Evolutionary conservation across 1,140 invertebrate genomes (phyloP), one percentile per base, ranked within the genome.

Genomic region (Dendrolimus kikuchii): DNA sequence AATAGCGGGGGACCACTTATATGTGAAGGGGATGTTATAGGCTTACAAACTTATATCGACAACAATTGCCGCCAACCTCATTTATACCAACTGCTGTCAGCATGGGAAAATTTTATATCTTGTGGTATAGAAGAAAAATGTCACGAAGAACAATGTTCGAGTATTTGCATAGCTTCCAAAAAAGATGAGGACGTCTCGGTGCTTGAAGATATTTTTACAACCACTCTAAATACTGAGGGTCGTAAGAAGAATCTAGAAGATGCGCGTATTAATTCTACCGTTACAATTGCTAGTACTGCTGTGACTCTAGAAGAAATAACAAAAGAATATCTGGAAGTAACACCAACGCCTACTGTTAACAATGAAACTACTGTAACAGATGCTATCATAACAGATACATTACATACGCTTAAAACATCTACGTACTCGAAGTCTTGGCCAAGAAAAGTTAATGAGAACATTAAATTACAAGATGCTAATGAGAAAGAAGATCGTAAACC

Each of bases 1-100:
- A 82, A 82, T 49, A 68, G 66, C 37, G 82, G 82, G n/a, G 82
- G 81, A 23, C 82, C 82, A 9, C 64, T 86, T 4, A 49, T 86
- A 42, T 86, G 82, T 59, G 69, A 78, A 6, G 55, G 53, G 36
- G 62, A 74, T 46, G 59, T 81, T 8, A 57, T 64, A 6, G 82
- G 71, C 37, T 38, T 81, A 23, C 82, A 86, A 59, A 84, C 77
- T 0, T 86, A 86, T 45, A 54, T 77, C 7, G 66, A 71, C 10
- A 66, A 71, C 49, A 58, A 63, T n/a, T 86, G 82, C 49, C 68
- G 74, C 10, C 68, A 62, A 40, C 82, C 81, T 7, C 65, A 80
- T 53, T 53, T 84, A 0, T 84, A 77, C 48, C 77, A 81, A 55
- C 46, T 73, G 8, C 37, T 84, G 8, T 60, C 63, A 36, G 54